Conservation (phyloP, 1,140 invertebrate species). For the Planococcus citri region DNA sequence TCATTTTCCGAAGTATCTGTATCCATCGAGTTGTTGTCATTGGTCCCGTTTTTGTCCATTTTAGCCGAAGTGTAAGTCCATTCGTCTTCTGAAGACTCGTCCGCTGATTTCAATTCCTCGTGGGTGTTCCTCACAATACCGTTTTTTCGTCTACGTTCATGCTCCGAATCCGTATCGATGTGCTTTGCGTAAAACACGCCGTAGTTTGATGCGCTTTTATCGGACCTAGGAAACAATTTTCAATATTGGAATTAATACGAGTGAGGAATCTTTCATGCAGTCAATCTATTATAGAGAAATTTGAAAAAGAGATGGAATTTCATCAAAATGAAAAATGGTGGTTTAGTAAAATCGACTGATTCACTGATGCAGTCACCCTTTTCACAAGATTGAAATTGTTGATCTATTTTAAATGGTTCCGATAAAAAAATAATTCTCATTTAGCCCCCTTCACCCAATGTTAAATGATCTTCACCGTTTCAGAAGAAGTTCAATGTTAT, state of each 20-base stretch:
- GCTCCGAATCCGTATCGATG: constrained; percentile 66
- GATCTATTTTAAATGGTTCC: too few relatives aligned
- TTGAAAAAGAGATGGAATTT: too few relatives aligned
- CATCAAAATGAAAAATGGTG: too few relatives aligned
- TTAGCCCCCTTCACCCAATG: too few relatives aligned
- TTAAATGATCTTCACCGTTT: too few relatives aligned
- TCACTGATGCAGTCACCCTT: too few relatives aligned
- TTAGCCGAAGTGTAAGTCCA: constrained; percentile 50
- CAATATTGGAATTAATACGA: background rate
- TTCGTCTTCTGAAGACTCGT: constrained; percentile 56
- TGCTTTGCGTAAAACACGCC: constrained; percentile 74
- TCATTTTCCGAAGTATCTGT: constrained; percentile 33
- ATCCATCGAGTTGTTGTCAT: background rate
- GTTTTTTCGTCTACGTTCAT: constrained; percentile 30
- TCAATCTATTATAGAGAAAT: too few relatives aligned
- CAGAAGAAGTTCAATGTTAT: too few relatives aligned
- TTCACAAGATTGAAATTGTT: too few relatives aligned
- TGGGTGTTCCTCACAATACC: constrained; percentile 30
- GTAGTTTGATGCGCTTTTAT: constrained; percentile 62
- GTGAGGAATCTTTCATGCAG: too few relatives aligned
- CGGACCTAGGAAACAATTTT: constrained; percentile 37
- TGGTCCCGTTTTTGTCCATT: constrained; percentile 24
- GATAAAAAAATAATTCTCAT: too few relatives aligned
- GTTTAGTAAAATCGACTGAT: too few relatives aligned
- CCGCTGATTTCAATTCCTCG: constrained; percentile 38